Evolutionary conservation across 2,113 vertebrate species (phyloP).

Genomic region (Rostratula benghalensis): DNA sequence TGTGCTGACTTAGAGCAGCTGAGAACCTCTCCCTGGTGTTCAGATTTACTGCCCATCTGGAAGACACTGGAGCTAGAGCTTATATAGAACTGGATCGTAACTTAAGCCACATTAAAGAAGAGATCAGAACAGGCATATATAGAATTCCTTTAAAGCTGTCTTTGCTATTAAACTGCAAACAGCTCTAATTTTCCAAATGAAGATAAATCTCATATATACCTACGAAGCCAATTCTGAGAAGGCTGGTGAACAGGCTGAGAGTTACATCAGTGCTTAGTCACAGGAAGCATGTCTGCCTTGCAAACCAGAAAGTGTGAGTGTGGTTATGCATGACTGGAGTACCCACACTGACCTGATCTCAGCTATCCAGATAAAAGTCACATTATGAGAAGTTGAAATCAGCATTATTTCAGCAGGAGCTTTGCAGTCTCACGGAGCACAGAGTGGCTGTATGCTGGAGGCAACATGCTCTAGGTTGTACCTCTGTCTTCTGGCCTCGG

Average conservation of each 20-base stretch:
- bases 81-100: not conserved
- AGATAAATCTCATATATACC: not conserved
- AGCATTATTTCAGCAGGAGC: accelerated
- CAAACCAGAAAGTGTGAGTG: not conserved
- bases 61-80: conserved; percentile 22
- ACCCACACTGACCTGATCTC: not conserved
- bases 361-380: not conserved
- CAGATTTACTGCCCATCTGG: conserved; percentile 57
- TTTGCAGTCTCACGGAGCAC: not conserved
- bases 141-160: conserved; percentile 21
- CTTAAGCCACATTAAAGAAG: conserved; percentile 57
- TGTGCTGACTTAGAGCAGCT: conserved; percentile 20
- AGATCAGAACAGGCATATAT: conserved; percentile 4
- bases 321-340: not conserved
- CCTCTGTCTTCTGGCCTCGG: not conserved
- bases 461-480: not conserved
- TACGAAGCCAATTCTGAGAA: not conserved
- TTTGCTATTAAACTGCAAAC: conserved; percentile 7
- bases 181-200: not conserved
- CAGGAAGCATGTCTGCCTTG: not conserved
- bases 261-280: not conserved
- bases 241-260: not conserved
- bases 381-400: not conserved
- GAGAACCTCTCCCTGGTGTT: conserved; percentile 10
- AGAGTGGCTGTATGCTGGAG: not conserved